Conservation (phyloP, 2,797 vertebrate genomes). For the Acridotheres tristis region DNA sequence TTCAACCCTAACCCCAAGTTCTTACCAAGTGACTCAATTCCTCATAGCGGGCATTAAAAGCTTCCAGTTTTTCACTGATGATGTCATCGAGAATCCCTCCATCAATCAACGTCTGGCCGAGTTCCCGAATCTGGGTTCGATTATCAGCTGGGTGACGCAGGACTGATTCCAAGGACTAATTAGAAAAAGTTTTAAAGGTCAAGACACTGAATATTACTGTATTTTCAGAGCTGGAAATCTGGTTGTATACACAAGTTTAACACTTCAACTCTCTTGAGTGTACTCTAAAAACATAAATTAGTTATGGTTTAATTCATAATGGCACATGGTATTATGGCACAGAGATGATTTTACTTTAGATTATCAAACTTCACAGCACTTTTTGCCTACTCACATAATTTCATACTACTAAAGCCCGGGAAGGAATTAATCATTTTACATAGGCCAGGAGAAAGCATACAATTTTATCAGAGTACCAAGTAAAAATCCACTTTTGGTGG, state of each 20-base stretch:
- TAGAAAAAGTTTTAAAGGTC: background rate
- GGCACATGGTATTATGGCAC: background rate
- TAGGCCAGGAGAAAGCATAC: background rate
- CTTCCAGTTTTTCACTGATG: slow-evolving; percentile 94
- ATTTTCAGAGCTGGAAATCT: background rate
- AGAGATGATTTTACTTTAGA: background rate
- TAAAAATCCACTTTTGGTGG: background rate
- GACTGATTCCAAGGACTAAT: slow-evolving; percentile 86
- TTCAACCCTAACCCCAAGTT: background rate
- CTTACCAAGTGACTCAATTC: slow-evolving; percentile 91
- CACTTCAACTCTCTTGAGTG: background rate
- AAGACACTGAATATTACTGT: background rate
- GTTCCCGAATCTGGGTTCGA: slow-evolving; percentile 95
- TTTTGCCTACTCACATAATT: background rate
- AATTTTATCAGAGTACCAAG: background rate
- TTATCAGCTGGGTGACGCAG: slow-evolving; percentile 96
- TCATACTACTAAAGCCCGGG: background rate
- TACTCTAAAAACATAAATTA: background rate
- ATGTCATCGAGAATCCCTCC: slow-evolving; percentile 97
- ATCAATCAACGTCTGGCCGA: slow-evolving; percentile 96
- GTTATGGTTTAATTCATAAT: background rate
- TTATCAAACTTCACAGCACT: background rate
- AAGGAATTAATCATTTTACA: background rate
- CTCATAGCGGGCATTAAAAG: slow-evolving; percentile 90
- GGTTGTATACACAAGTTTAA: background rate